Evolutionary conservation across 2,888 invertebrate species (phyloP), one percentile per base, ranked within the genome.

Genomic region (Drosophila leonis): DNA sequence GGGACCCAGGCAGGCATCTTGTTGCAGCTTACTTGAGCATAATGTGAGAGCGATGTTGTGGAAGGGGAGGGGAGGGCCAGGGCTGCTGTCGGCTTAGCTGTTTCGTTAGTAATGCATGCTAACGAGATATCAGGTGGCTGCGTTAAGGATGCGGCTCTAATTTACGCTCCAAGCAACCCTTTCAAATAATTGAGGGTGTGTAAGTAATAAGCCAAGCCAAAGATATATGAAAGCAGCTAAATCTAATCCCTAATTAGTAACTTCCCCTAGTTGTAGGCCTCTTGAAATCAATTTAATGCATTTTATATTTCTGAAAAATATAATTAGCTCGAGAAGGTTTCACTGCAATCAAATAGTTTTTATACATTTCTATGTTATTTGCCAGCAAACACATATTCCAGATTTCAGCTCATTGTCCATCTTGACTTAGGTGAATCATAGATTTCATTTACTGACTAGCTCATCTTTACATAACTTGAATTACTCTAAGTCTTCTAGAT

Each of bases 51-150:
- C 6, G 12, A n/a, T 13, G 15, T 7, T 8, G 42, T 48, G 39
- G 44, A 29, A 15, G 44, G 31, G 27, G 6, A 31, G 27, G 46
- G 8, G 7, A 3, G 15, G 6, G 9, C 48, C 29, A 29, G 29
- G 31, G 10, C 48, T 24, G 44, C 24, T 49, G 13, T 29, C 49
- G 56, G 56, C 74, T 37, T 20, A 56, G 78, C 55, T 65, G 55
- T 69, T 65, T 82, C 69, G 77, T 84, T 78, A 78, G 77, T 72
- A 82, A 83, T 87, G 83, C 82, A 87, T 84, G 88, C 69, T 83
- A 83, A 87, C 85, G 88, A 83, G 83, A 78, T 87, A 84, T 87
- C 85, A 87, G 88, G 88, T 87, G 78, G 80, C 82, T 57, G 44
- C 29, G 60, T 52, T 52, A 65, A 65, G 51, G 64, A 72, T 72